These are phyloP conservation scores for Casuarius casuarius DNA, from an alignment of 2,113 vertebrate genomes.

Conservation along the genomic window DNA sequence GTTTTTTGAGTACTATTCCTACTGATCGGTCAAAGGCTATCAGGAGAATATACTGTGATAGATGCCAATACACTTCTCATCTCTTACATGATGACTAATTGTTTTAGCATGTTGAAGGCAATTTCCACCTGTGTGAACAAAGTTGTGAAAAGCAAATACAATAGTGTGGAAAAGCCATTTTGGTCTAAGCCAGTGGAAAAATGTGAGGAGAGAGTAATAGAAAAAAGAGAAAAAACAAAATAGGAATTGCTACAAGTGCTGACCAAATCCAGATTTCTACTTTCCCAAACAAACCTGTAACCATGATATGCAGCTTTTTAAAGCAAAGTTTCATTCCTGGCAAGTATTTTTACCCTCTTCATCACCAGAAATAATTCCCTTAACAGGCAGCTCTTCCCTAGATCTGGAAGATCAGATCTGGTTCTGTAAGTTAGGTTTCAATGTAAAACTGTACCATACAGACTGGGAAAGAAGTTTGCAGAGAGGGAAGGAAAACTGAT, in stretches of 20 bases:
- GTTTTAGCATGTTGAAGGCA: not conserved
- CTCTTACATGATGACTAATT: not conserved
- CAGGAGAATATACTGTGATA: not conserved
- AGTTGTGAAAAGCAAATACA: not conserved
- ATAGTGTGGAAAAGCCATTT: not conserved
- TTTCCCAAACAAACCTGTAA: not conserved
- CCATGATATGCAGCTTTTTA: not conserved
- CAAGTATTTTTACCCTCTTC: constrained; percentile 1
- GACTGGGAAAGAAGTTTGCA: not conserved
- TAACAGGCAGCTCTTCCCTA: not conserved
- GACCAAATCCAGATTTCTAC: not conserved
- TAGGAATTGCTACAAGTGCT: not conserved
- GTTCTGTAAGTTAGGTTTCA: constrained; percentile 18
- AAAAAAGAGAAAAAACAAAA: not conserved
- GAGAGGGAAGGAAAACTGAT: not conserved
- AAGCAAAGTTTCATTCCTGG: not conserved
- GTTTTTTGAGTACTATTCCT: not conserved
- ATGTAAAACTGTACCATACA: not conserved
- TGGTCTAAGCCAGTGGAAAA: not conserved
- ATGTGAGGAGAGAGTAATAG: not conserved
- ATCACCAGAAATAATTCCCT: not conserved
- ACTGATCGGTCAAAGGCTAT: not conserved
- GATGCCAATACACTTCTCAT: not conserved
- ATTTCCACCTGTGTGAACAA: not conserved
- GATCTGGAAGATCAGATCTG: not conserved